Evolutionary conservation across 2,797 vertebrate species (phyloP), one percentile per base, ranked within the genome.

Genomic region (Leptatherina wallacei): DNA sequence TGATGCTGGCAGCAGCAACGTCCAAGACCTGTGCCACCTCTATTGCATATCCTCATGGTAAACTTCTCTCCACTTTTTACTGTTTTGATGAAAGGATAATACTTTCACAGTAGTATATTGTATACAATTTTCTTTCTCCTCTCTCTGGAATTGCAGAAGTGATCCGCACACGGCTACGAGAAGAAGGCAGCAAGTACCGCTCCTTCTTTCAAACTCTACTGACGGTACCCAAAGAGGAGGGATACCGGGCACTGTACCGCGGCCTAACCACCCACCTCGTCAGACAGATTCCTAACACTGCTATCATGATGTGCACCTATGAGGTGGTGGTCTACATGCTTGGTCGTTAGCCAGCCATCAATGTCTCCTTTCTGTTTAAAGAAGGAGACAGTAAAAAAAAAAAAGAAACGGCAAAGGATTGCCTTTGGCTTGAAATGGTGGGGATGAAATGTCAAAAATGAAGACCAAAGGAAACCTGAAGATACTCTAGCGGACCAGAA

Each of bases 251-350:
- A 2, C 95, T 99, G 54, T 99, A 99, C 92, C 95, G 98, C 24
- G 98, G 98, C 78, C 94, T 99, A 72, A 98, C 96, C 66, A 99
- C 97, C 1, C 98, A 99, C 61, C 95, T 99, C 36, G 92, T 99
- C 89, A 96, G 98, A 89, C 97, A 99, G 93, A 99, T 99, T 83
- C 98, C 98, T 78, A 99, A 99, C 94, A 99, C 98, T 0, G 98
- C 98, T 87, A 98, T 99, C 86, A 97, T 99, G 97, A 99, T 99
- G 98, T 96, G 96, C 88, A 99, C 98, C 81, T 99, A 99, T 69
- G 98, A 99, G 92, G 88, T 99, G 87, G 98, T 99, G 84, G 96
- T 99, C 79, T 98, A 98, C 94, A 92, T 99, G 69, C 95, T 99
- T 0, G 93, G 96, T 69, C 92, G 95, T 94, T 99, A 98, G 94